These are phyloP conservation scores for Beris morrisii DNA, from an alignment of 2,888 invertebrate species.

Conservation along the genomic window DNA sequence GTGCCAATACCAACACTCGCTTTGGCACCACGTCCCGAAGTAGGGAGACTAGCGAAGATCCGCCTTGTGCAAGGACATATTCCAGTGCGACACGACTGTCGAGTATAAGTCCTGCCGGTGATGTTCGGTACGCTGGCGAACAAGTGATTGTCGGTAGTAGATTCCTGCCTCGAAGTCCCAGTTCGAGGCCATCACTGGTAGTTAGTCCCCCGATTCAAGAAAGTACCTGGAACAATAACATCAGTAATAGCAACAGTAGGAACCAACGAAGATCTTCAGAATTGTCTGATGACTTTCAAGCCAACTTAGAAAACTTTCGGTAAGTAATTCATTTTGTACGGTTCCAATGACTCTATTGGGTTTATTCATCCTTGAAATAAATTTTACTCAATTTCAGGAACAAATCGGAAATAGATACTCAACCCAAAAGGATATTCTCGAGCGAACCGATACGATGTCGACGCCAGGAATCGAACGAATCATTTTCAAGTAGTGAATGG, in stretches of 20 bases:
- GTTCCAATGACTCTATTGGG: neutral
- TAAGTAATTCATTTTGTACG: slow-evolving; percentile 36
- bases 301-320: slow-evolving; percentile 45
- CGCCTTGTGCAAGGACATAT: slow-evolving; percentile 2
- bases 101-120: slow-evolving; percentile 10
- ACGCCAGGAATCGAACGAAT: slow-evolving; percentile 46
- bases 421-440: slow-evolving; percentile 40
- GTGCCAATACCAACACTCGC: neutral
- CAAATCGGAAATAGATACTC: slow-evolving; percentile 39
- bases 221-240: slow-evolving; percentile 13
- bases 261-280: slow-evolving; percentile 43
- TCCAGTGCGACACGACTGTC: slow-evolving; percentile 2
- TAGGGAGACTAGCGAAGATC: slow-evolving; percentile 17
- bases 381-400: slow-evolving; percentile 29
- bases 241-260: neutral
- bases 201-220: slow-evolving; percentile 21
- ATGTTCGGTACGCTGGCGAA: slow-evolving; percentile 27
- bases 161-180: slow-evolving; percentile 47
- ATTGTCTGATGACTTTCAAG: slow-evolving; percentile 43
- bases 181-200: slow-evolving; percentile 35
- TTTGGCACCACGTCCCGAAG: neutral
- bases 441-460: slow-evolving; percentile 33
- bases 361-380: neutral
- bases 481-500: slow-evolving; percentile 52
- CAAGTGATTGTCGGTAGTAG: slow-evolving; percentile 50